Evolutionary conservation across 2,113 vertebrate species (phyloP).

Genomic region (Pollimyrus isidori): DNA sequence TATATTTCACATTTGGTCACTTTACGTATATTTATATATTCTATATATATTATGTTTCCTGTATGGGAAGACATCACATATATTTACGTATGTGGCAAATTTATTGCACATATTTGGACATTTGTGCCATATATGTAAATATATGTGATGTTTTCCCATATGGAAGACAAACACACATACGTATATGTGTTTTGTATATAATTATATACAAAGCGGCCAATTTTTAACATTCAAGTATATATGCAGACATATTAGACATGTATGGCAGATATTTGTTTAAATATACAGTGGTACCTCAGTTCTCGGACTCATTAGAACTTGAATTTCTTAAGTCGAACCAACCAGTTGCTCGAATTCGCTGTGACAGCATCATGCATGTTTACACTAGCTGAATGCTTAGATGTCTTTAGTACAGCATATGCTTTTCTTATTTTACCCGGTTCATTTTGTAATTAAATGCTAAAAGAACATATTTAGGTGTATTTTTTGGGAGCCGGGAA

Average conservation of each 20-base stretch:
- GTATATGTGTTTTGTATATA: background rate
- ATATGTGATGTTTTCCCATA: background rate
- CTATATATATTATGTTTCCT: background rate
- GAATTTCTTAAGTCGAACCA: no score
- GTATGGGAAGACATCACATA: background rate
- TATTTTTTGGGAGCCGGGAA: no score
- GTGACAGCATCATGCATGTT: no score
- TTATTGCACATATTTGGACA: background rate
- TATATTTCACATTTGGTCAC: background rate
- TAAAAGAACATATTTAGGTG: no score
- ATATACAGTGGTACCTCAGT: background rate
- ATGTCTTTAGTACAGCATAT: no score
- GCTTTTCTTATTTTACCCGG: no score
- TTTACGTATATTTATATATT: background rate
- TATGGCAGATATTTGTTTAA: background rate
- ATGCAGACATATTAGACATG: background rate
- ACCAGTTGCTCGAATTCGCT: no score
- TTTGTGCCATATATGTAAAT: background rate
- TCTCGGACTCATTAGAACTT: no score
- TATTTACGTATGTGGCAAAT: background rate
- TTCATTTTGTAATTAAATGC: no score
- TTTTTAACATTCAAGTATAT: background rate
- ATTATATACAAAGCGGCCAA: background rate
- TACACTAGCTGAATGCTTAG: no score
- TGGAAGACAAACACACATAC: background rate